Base-by-base conservation (phyloP, 2,888 invertebrate species). In the Chloroclysta siterata region DNA sequence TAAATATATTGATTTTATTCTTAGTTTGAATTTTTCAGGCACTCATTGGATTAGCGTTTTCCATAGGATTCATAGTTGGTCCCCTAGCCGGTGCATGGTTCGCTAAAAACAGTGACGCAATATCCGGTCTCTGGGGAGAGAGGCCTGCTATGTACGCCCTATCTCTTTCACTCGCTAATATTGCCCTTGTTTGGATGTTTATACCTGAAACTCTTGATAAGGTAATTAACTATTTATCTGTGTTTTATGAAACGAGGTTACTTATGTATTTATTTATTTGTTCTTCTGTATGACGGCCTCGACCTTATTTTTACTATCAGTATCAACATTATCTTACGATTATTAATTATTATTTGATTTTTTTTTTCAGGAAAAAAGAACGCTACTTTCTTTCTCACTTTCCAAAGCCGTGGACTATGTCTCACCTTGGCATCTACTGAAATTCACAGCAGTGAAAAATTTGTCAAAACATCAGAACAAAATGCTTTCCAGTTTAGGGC, bases 1-100 rank as follows among this genome's bases (percentile, higher is more conserved):
- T 3, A 3, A 22, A 22, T 2, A 22, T 22, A 22, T 22, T 22
- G 22, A 22, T 3, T n/a, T 22, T 22, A 22, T 2, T 22, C 22
- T 3, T 2, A 22, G 1, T 22, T 22, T 22, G 3, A 22, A 2
- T 22, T 72, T 94, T 93, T 78, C 91, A 98, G 98, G 99, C 99
- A n/a, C 88, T 99, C 57, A 97, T 99, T 68, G 99, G 99, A 11
- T 95, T 99, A 75, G 98, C 99, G 7, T 99, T 99, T 90, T 99
- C 99, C 1, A 89, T 99, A 66, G 99, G 99, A n/a, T 99, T 99
- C 88, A 97, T 99, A 75, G 92, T 98, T 67, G 99, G 99, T 0
- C 99, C 99, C 2, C 94, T 98, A 85, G 97, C 99, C 70, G 99
- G 99, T 28, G 99, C 99, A 5, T 93, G 95, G 83, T 98, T 98